Conservation (phyloP, 2,797 vertebrate genomes). For the Pogoniulus pusillus region DNA sequence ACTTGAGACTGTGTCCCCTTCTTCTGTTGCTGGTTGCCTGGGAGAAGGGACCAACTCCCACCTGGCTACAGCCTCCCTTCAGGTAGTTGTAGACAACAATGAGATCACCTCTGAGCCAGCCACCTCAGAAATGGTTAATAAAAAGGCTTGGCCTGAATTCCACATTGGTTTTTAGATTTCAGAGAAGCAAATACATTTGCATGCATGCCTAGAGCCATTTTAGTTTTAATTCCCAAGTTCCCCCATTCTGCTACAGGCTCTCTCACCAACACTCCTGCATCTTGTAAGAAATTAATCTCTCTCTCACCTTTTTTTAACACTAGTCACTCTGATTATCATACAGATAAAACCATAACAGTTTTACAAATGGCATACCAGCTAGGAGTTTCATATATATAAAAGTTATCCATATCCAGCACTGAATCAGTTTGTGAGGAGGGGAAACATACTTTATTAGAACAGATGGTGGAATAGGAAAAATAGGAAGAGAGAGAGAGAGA, state of each 20-base stretch:
- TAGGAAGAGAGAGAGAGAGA: not conserved
- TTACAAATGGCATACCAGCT: not conserved
- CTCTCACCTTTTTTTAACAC: slow-evolving; percentile 23
- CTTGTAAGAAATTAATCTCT: not conserved
- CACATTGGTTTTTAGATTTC: not conserved
- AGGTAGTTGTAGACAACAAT: too few species aligned
- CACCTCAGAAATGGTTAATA: slow-evolving; percentile 20
- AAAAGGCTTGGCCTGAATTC: slow-evolving; percentile 15
- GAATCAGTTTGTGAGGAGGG: not conserved
- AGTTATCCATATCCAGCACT: not conserved
- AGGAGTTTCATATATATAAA: not conserved
- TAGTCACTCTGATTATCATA: not conserved
- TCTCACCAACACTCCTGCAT: not conserved
- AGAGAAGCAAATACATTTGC: not conserved
- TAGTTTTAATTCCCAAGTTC: not conserved
- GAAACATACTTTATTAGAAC: slow-evolving; percentile 14
- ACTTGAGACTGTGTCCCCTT: too few species aligned
- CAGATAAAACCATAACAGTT: not conserved
- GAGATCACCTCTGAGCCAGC: too few species aligned
- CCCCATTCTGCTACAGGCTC: not conserved
- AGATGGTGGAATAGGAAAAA: not conserved
- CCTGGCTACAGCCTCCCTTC: too few species aligned
- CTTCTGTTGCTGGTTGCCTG: too few species aligned
- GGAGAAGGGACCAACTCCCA: too few species aligned
- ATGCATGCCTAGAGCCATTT: not conserved